Conservation (phyloP, 2,797 vertebrate genomes). For the Tangara arthus region DNA sequence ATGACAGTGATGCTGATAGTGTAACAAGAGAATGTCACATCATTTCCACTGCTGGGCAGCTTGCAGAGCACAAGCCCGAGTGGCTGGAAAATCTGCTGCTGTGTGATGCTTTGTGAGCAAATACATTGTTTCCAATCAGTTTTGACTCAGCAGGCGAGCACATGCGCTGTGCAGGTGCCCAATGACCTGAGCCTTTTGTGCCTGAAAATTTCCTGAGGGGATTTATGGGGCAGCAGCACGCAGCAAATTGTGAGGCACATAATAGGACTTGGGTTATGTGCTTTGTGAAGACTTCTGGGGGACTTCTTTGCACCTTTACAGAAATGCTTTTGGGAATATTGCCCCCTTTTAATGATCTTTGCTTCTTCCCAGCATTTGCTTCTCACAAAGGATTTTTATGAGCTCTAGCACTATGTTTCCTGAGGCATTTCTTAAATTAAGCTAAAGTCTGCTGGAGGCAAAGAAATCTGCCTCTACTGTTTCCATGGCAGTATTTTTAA, state of each 20-base stretch:
- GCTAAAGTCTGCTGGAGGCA: background rate
- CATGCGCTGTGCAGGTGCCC: background rate
- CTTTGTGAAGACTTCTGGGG: background rate
- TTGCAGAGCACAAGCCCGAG: background rate
- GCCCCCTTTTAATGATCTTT: background rate
- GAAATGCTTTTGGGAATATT: background rate
- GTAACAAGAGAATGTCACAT: background rate
- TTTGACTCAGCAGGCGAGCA: background rate
- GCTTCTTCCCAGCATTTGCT: background rate
- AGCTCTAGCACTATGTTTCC: background rate
- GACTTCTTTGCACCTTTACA: background rate
- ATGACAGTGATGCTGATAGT: background rate
- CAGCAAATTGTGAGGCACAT: background rate
- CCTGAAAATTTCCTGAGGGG: background rate
- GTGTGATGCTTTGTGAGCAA: background rate
- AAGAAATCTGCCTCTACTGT: background rate
- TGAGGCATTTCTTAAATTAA: background rate
- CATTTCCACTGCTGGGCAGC: background rate
- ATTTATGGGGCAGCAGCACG: background rate
- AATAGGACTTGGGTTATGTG: background rate
- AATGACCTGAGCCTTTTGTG: background rate
- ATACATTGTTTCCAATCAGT: accelerated
- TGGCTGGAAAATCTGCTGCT: background rate
- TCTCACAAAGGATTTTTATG: background rate
- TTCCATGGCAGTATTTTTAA: background rate